Evolutionary conservation across 2,888 invertebrate species (phyloP), one percentile per base, ranked within the genome.

Genomic region (Mesorhabditis belari): DNA sequence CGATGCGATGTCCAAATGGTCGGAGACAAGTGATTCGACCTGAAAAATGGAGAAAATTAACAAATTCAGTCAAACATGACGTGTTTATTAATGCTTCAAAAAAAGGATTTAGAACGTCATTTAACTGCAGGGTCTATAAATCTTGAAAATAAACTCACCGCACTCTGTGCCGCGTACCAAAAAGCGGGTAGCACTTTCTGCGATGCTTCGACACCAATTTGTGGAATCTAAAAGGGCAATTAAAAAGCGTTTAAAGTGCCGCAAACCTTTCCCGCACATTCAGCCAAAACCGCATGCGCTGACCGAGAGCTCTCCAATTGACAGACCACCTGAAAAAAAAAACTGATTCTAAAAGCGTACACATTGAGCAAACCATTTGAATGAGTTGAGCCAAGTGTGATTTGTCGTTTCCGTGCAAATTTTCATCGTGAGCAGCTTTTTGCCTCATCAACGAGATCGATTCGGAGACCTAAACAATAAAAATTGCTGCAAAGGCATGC

Each of bases 1-100:
- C 9, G 71, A 67, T 25, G 71, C 70, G 28, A 78, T 71, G 64
- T 78, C 74, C 52, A 77, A 53, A 63, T 77, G 75, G 52, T 77
- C 75, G 5, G 72, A 71, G 26, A 77, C 69, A 12, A 78, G 65
- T 9, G 67, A 57, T 62, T 68, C 28, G 27, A 64, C 19, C 6
- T 17, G 53, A n/a, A 24, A 6, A 6, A 5, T 58, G 5, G 17
- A 52, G 12, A 21, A 6, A 56, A 12, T 17, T 28, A 12, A 23
- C 9, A 25, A 54, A 54, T 25, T 51, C 1, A 51, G 12, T 9
- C 12, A 51, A 12, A 12, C 17, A 51, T 9, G 17, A 51, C 17
- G 17, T 19, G 2, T 2, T 51, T 19, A 23, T 51, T 23, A 19
- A n/a, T 51, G 2, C 21, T 19, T 12, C 19, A 51, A 51, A 51